Evolutionary conservation across 2,113 vertebrate species (phyloP).

Genomic region (Marmota monax): DNA sequence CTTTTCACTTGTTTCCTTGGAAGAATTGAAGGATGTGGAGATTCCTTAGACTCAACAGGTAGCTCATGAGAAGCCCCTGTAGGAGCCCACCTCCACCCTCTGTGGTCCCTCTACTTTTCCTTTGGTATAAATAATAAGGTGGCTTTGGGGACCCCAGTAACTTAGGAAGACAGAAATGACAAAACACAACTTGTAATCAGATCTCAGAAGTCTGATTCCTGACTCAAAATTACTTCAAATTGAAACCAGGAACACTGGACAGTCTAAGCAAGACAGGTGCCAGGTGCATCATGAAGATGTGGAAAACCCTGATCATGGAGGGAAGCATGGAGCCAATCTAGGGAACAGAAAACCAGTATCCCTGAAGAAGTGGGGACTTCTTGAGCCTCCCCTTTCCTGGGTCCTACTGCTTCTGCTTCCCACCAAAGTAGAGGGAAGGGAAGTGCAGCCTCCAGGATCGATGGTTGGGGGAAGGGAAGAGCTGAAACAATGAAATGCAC

Average conservation of each 20-base stretch:
- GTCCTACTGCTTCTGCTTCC: neutral
- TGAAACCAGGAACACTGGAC: neutral
- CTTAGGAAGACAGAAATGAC: neutral
- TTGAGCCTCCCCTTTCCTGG: neutral
- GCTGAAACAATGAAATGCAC: neutral
- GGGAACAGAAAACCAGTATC: neutral
- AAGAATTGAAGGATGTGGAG: neutral
- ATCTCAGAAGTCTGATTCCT: neutral
- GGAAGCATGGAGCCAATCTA: neutral
- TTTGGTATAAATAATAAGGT: neutral
- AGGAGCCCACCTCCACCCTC: neutral
- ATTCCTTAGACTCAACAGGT: neutral
- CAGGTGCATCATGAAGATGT: fast-evolving
- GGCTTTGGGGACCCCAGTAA: neutral
- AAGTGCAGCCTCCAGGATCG: neutral
- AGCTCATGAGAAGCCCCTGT: neutral
- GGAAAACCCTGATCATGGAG: fast-evolving
- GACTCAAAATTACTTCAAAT: neutral
- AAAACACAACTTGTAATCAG: neutral
- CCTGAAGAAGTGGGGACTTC: neutral
- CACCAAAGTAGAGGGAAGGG: fast-evolving
- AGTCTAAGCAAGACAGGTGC: neutral
- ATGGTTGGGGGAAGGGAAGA: neutral
- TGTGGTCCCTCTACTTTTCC: fast-evolving
- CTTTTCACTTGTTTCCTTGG: neutral